Evolutionary conservation across 1,140 invertebrate species (phyloP).

Genomic region (Diprion similis): DNA sequence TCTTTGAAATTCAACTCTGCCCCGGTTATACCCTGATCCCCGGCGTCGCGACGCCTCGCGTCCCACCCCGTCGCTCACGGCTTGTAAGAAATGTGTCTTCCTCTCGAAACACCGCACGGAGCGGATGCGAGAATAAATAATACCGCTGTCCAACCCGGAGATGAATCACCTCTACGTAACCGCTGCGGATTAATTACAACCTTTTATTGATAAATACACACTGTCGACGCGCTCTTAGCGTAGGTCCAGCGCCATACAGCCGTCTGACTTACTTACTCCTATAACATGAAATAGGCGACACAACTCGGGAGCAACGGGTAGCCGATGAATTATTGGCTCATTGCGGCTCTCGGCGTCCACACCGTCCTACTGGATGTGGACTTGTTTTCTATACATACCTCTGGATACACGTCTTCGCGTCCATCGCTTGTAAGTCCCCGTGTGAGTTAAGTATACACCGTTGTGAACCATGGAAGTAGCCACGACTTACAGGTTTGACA

Average conservation of each 20-base stretch:
- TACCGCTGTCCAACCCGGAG: neutral
- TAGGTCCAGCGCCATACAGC: neutral
- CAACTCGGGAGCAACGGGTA: neutral
- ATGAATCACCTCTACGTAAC: neutral
- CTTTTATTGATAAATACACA: conserved; percentile 3
- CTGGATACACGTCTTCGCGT: too few relatives aligned
- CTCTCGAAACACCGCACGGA: neutral
- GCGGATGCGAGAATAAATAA: neutral
- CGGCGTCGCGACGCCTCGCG: neutral
- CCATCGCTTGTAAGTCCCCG: too few relatives aligned
- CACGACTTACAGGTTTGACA: too few relatives aligned
- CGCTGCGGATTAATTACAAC: neutral
- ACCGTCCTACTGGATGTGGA: too few relatives aligned
- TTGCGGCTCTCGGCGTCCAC: neutral
- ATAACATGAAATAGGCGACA: neutral
- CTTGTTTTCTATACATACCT: too few relatives aligned
- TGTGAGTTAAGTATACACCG: too few relatives aligned
- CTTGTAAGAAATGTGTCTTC: neutral
- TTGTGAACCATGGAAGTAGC: too few relatives aligned
- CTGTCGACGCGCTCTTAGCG: neutral
- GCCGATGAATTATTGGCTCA: neutral
- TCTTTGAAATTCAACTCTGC: conserved; percentile 10
- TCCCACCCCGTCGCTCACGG: neutral
- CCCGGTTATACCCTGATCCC: neutral
- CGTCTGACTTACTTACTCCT: neutral